Conservation (phyloP, 2,797 vertebrate species). For the Hyperoplus lanceolatus region DNA sequence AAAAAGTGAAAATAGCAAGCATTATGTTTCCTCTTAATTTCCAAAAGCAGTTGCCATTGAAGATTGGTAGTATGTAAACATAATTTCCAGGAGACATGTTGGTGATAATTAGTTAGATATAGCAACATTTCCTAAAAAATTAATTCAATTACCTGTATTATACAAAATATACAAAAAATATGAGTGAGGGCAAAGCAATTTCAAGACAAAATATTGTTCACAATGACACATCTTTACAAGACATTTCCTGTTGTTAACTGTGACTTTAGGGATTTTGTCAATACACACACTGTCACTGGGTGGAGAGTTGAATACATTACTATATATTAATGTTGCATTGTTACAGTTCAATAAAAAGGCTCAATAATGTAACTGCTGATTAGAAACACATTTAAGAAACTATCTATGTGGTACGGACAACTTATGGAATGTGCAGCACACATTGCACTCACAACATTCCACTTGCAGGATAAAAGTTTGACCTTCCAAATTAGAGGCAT, state of each 20-base stretch:
- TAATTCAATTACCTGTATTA: neutral
- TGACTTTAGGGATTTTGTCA: neutral
- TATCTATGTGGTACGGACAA: neutral
- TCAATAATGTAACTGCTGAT: neutral
- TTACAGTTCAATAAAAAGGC: neutral
- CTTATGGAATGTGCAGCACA: neutral
- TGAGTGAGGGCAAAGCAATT: neutral
- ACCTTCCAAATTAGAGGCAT: slow-evolving; percentile 34
- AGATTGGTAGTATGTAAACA: neutral
- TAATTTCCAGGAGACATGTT: neutral
- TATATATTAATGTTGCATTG: neutral
- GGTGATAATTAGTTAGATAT: too few relatives aligned
- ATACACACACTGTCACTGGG: neutral
- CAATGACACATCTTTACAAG: neutral
- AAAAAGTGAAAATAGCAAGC: neutral
- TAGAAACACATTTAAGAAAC: neutral
- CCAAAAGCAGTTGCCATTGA: neutral
- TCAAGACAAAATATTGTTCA: neutral
- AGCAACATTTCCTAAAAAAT: too few relatives aligned
- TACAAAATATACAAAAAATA: neutral
- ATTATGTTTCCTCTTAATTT: neutral
- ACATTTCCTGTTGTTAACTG: neutral
- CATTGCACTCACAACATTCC: neutral
- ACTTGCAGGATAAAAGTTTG: slow-evolving; percentile 14
- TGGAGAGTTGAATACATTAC: neutral